These are phyloP conservation scores for Mactra quadrangularis DNA, from an alignment of 1,140 invertebrate species.

Conservation along the genomic window DNA sequence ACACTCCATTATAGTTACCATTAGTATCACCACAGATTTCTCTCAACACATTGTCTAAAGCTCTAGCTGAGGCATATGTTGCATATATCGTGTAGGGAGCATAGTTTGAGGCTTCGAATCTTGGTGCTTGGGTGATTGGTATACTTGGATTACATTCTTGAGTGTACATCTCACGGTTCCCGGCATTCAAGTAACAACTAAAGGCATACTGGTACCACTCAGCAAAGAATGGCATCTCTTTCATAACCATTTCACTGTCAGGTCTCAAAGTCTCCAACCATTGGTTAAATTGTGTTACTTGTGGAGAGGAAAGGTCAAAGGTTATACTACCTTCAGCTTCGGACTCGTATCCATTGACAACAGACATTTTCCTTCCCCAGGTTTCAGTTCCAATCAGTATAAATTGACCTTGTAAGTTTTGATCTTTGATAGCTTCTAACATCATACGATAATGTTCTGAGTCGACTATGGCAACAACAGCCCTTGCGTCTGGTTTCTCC, in stretches of 20 bases:
- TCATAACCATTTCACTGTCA: slow-evolving; percentile 41
- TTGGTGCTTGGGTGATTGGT: slow-evolving; percentile 60
- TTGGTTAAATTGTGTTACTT: slow-evolving; percentile 55
- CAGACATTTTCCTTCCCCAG: slow-evolving; percentile 61
- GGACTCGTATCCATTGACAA: slow-evolving; percentile 62
- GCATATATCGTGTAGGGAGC: slow-evolving; percentile 70
- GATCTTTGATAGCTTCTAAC: slow-evolving; percentile 61
- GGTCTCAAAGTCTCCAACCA: slow-evolving; percentile 65
- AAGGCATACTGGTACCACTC: slow-evolving; percentile 76
- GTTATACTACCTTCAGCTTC: slow-evolving; percentile 69
- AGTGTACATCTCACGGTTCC: slow-evolving; percentile 64
- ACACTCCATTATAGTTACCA: slow-evolving; percentile 68
- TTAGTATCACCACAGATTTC: slow-evolving; percentile 65
- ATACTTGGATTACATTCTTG: slow-evolving; percentile 57
- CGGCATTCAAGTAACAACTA: slow-evolving; percentile 74
- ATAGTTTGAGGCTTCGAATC: slow-evolving; percentile 58
- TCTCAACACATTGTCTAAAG: slow-evolving; percentile 68
- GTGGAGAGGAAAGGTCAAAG: slow-evolving; percentile 50
- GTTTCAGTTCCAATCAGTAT: slow-evolving; percentile 73
- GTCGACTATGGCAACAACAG: slow-evolving; percentile 68
- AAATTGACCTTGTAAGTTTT: slow-evolving; percentile 59
- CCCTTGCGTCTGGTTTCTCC: slow-evolving; percentile 62
- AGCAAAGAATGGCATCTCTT: slow-evolving; percentile 70
- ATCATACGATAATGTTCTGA: slow-evolving; percentile 58
- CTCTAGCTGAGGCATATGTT: slow-evolving; percentile 69